Percentiles rank a stretch among this genome's conserved stretches.
phyloP scores from a whole-genome alignment of 2,888 invertebrate genomes.

The Drosophila lacicola region DNA sequence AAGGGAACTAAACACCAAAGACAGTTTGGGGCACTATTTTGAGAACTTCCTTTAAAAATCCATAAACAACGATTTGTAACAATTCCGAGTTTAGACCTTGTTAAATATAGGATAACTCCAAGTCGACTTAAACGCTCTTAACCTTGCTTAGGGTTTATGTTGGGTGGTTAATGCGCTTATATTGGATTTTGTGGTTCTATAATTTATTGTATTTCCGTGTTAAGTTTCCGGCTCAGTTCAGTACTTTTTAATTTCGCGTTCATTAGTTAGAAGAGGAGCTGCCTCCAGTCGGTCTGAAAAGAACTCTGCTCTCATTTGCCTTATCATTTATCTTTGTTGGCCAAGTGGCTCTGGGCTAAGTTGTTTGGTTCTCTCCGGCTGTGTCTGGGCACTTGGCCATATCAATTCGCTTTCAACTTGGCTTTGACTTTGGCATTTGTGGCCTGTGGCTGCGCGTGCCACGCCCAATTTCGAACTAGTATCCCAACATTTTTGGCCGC shows the following conservation, averaged over 20 bases:
- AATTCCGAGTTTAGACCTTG: neutral
- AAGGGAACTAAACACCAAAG: too few species aligned
- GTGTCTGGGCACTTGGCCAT: constrained; percentile 49
- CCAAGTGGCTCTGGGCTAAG: constrained; percentile 45
- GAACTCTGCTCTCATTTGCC: constrained; percentile 46
- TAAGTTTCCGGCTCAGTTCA: constrained; percentile 43
- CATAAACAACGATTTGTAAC: neutral
- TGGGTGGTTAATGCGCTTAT: constrained; percentile 25
- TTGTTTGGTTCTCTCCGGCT: constrained; percentile 17
- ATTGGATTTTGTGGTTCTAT: constrained; percentile 61
- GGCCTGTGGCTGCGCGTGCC: constrained; percentile 62
- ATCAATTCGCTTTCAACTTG: constrained; percentile 66
- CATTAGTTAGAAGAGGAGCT: constrained; percentile 62
- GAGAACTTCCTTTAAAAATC: neutral
- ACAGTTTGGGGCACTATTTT: too few species aligned
- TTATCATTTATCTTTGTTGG: constrained; percentile 78
- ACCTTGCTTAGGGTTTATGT: constrained; percentile 5
- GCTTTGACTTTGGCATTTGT: constrained; percentile 51
- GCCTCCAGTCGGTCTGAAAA: constrained; percentile 8
- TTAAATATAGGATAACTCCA: neutral
- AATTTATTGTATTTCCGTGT: constrained; percentile 67
- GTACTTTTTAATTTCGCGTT: constrained; percentile 70
- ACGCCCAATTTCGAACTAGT: constrained; percentile 1
- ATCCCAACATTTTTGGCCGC: constrained; percentile 17
- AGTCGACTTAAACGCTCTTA: neutral